Evolutionary conservation across 2,797 vertebrate species (phyloP).

Genomic region (Myotis pilosus): DNA sequence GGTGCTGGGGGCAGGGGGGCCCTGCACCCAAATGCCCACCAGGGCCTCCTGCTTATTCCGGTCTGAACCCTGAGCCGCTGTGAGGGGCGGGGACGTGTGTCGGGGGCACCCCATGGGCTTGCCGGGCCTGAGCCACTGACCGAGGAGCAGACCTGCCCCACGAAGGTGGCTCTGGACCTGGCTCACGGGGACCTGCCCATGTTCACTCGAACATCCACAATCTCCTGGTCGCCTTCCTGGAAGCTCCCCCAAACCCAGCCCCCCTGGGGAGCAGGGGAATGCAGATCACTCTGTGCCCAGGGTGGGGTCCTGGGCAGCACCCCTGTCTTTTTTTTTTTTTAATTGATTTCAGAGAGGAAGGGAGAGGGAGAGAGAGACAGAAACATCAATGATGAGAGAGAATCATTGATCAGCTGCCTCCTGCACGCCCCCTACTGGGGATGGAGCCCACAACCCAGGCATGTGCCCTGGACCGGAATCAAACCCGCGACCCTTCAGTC

Average conservation of each 20-base stretch:
- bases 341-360: no score
- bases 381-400: no score
- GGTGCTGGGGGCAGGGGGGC: neutral
- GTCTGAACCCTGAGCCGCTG: neutral
- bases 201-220: no score
- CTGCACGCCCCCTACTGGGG: no score
- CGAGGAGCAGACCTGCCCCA: neutral
- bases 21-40: neutral
- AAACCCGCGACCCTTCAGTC: no score
- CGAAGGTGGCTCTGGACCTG: no score
- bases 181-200: neutral
- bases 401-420: no score
- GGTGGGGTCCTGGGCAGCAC: neutral
- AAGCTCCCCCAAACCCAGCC: neutral
- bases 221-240: neutral
- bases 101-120: rapidly evolving
- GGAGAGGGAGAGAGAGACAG: no score
- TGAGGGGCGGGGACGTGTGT: no score
- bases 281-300: rapidly evolving
- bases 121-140: neutral
- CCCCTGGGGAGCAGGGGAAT: neutral
- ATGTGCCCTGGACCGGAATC: no score
- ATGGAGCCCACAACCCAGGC: no score
- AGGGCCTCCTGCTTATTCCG: no score
- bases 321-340: neutral